Evolutionary conservation across 2,888 invertebrate species (phyloP).

Genomic region (Microplitis deprimator): DNA sequence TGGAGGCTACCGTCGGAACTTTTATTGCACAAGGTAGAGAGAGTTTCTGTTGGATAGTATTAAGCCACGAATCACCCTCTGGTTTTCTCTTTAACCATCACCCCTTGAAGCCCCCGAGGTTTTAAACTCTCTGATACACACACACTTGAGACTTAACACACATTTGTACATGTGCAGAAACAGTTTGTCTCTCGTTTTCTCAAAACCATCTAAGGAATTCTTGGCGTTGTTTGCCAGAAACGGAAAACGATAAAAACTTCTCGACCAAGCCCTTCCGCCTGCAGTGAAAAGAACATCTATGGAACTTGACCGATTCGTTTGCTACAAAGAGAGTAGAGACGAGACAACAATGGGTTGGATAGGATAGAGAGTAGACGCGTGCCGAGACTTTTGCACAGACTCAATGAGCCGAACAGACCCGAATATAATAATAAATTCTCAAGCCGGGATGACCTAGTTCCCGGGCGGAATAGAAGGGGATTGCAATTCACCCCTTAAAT

Average conservation of each 20-base stretch:
- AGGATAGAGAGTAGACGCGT: conserved; percentile 18
- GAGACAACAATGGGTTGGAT: conserved; percentile 22
- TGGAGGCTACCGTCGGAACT: conserved; percentile 41
- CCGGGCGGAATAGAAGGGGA: background rate
- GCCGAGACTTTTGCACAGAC: conserved; percentile 35
- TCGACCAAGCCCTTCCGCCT: conserved; percentile 35
- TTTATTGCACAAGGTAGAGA: conserved; percentile 48
- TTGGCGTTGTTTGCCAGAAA: conserved; percentile 50
- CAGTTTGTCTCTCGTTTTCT: conserved; percentile 5
- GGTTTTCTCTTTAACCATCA: no score
- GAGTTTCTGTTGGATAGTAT: conserved; percentile 48
- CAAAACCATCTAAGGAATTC: conserved; percentile 17
- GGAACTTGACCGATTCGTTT: conserved; percentile 33
- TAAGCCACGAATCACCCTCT: conserved; percentile 48
- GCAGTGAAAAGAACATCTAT: conserved; percentile 32
- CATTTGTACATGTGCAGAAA: no score
- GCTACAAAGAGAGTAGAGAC: conserved; percentile 19
- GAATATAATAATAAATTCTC: conserved; percentile 28
- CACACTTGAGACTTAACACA: conserved; percentile 36
- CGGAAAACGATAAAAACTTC: conserved; percentile 52
- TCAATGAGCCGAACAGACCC: conserved; percentile 27
- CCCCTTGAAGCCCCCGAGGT: no score
- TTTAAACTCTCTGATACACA: conserved; percentile 10
- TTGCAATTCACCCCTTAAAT: conserved; percentile 12
- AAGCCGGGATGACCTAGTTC: conserved; percentile 23